A percentile compares a stretch with the other conserved stretches of the same genome.
phyloP scores from a whole-genome alignment of 2,888 invertebrate species.

The Acanthosepion lycidas region DNA sequence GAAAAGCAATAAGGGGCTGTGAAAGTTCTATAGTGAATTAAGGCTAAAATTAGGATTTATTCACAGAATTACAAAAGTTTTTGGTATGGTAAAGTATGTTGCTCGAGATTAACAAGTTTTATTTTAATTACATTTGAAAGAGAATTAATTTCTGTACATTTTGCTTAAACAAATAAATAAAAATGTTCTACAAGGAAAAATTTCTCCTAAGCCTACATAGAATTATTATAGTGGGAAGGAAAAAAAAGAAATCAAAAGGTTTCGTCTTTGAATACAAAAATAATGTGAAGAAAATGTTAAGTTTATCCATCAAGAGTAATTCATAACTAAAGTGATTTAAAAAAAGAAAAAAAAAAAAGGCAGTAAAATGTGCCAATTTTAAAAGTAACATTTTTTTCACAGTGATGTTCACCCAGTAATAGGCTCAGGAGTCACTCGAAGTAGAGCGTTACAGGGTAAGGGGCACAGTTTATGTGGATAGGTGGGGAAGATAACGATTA shows the following conservation, averaged over 20 bases:
- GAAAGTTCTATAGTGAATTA: neutral
- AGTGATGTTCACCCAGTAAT: no score
- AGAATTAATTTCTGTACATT: neutral
- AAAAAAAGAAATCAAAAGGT: neutral
- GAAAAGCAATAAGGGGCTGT: neutral
- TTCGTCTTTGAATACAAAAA: neutral
- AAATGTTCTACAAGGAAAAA: neutral
- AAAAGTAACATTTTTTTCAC: neutral
- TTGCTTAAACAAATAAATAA: neutral
- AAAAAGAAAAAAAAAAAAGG: neutral
- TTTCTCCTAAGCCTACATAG: neutral
- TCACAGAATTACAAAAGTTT: neutral
- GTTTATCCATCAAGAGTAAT: neutral
- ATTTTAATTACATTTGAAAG: neutral
- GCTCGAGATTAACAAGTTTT: no score
- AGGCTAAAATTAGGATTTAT: neutral
- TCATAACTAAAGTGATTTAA: neutral
- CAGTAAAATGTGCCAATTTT: neutral
- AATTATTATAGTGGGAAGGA: neutral
- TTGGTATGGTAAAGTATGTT: no score
- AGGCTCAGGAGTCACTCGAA: no score
- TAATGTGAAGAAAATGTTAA: neutral
- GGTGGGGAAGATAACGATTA: no score
- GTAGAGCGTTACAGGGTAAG: no score
- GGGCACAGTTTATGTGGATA: no score